A percentile compares a stretch with the other conserved stretches of the same genome.
Evolutionary conservation across 2,797 vertebrate species (phyloP).

Genomic region (Microtus agrestis): DNA sequence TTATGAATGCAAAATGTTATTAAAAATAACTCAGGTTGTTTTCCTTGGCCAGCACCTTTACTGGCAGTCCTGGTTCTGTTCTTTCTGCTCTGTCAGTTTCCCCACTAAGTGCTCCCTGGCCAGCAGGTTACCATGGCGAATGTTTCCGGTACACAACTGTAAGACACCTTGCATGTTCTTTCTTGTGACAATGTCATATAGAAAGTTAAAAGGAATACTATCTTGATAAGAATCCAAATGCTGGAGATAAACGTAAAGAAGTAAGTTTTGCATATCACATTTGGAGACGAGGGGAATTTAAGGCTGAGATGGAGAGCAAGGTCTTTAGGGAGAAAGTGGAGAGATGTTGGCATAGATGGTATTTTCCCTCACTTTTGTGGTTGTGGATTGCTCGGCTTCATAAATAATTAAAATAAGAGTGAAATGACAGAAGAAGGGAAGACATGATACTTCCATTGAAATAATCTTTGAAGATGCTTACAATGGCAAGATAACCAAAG

Average conservation of each 20-base stretch:
- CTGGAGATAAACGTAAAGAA: slow-evolving; percentile 99
- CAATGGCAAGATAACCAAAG: slow-evolving; percentile 98
- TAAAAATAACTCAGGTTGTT: slow-evolving; percentile 42
- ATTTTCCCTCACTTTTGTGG: slow-evolving; percentile 99
- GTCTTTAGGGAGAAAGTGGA: slow-evolving; percentile 97
- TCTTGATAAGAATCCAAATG: slow-evolving; percentile 98
- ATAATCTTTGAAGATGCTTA: slow-evolving; percentile 90
- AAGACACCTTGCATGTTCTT: slow-evolving; percentile 95
- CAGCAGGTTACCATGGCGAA: slow-evolving; percentile 90
- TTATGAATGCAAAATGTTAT: neutral
- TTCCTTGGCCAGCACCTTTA: slow-evolving; percentile 62
- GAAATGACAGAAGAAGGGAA: slow-evolving; percentile 90
- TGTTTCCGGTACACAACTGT: slow-evolving; percentile 94
- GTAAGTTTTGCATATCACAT: slow-evolving; percentile 97
- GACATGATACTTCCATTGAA: slow-evolving; percentile 99
- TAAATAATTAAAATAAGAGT: slow-evolving; percentile 96
- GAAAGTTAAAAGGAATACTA: slow-evolving; percentile 98
- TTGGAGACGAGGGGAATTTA: slow-evolving; percentile 97
- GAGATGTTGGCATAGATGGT: slow-evolving; percentile 96
- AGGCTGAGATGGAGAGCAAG: slow-evolving; percentile 97
- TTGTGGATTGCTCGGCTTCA: slow-evolving; percentile 96
- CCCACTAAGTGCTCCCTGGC: neutral
- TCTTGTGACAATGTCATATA: slow-evolving; percentile 93
- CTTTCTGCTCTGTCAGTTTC: slow-evolving; percentile 70
- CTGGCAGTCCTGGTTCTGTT: slow-evolving; percentile 54